phyloP scores from a whole-genome alignment of 2,888 invertebrate species.

The Gortyna flavago region DNA sequence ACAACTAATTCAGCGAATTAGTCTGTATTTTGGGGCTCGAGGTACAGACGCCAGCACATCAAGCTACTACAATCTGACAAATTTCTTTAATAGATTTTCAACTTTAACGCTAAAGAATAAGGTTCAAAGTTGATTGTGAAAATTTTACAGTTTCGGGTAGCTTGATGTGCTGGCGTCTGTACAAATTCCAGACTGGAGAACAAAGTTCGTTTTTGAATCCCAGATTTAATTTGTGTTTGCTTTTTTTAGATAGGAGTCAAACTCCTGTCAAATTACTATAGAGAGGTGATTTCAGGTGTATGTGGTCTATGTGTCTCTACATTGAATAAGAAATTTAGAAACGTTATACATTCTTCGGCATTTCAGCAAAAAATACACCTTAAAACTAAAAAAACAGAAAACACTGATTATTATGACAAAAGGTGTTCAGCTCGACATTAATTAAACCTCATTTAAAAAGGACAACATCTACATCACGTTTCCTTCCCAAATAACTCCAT shows the following conservation, averaged over 20 bases:
- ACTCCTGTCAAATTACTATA: neutral
- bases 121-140: no score
- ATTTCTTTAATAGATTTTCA: no score
- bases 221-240: no score
- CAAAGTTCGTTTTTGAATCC: no score
- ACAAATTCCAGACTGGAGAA: neutral
- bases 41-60: no score
- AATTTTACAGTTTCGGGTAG: no score
- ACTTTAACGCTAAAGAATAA: no score
- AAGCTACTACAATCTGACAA: no score
- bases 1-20: neutral
- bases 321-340: neutral
- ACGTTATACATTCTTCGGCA: neutral
- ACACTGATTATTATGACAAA: neutral
- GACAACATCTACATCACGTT: slow-evolving; percentile 15
- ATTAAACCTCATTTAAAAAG: neutral
- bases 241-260: no score
- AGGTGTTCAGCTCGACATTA: neutral
- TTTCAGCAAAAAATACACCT: neutral
- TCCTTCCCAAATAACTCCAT: slow-evolving; percentile 44
- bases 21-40: neutral
- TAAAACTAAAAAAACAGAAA: neutral
- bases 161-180: no score
- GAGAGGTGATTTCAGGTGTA: neutral
- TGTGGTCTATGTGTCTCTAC: neutral